Percentiles rank a stretch among this genome's conserved stretches.
phyloP scores from a whole-genome alignment of 2,797 vertebrate species.

The Poeciliopsis infans region DNA sequence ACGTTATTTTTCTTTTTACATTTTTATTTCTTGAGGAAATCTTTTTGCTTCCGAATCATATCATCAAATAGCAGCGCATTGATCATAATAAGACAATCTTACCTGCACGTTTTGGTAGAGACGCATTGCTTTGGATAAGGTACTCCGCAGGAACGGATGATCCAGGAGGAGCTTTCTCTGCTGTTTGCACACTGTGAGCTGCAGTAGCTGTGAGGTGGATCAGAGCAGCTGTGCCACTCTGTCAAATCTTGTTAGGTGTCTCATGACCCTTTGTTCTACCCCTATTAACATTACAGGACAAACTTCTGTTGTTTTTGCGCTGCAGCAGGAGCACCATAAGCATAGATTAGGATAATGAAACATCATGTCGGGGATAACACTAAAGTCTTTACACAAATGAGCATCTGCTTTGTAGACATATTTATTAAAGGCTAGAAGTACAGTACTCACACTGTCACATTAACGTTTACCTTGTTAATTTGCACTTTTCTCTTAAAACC shows the following conservation, averaged over 20 bases:
- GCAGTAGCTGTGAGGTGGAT: conserved; percentile 11
- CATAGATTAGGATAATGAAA: conserved; percentile 32
- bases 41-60: neutral
- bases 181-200: neutral
- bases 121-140: conserved; percentile 39
- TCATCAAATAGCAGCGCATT: neutral
- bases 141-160: neutral
- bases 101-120: conserved; percentile 63
- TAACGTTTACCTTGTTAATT: neutral
- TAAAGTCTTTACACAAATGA: neutral
- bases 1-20: neutral
- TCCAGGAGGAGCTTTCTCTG: neutral
- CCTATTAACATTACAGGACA: conserved; percentile 33
- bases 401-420: neutral
- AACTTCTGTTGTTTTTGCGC: conserved; percentile 46
- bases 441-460: neutral
- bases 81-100: conserved; percentile 25
- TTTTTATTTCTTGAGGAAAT: neutral
- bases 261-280: conserved; percentile 38
- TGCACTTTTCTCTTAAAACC: neutral
- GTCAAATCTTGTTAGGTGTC: conserved; percentile 57
- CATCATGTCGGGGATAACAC: neutral
- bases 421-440: neutral
- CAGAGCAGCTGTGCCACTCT: conserved; percentile 39
- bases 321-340: conserved; percentile 27